Base-by-base conservation (phyloP, 2,797 vertebrate species). In the Geotrypetes seraphini region DNA sequence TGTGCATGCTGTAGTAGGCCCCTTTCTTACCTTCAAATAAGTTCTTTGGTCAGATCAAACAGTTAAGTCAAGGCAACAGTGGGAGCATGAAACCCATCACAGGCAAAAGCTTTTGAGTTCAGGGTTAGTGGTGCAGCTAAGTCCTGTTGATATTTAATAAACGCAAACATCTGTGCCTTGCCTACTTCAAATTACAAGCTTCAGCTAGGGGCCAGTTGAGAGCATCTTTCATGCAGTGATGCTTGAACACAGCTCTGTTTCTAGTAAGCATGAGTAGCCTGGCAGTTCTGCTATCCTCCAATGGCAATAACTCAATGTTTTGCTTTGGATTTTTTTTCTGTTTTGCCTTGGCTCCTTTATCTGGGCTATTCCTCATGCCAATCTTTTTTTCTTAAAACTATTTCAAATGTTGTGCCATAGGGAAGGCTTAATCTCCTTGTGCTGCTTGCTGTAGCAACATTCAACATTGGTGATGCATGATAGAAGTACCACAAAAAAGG, bases 111-210 rank as follows among this genome's bases (percentile, higher is more conserved):
- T 46, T 25, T 42, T 45, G 25, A 53, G 41, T 7, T 1, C 15
- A 39, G 30, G 19, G 23, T 37, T 33, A 12, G 12, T 25, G 22
- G 18, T 53, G 47, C 12, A 39, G 26, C 35, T 41, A 59, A 67
- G 58, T 55, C 49, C 24, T 61, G 21, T 31, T 60, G 55, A 60
- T 73, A 56, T 45, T 68, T 69, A 69, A 63, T 57, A 69, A 70
- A 63, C 76, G 53, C 31, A 39, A 70, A 33, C 43, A 57, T 63
- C 71, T 69, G 56, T 48, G 45, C 33, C 45, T 53, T 39, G 28
- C 33, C 35, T 50, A 40, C 27, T 52, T 62, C 39, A 29, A 58
- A 66, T 64, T 51, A 68, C 19, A 60, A 47, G 25, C 35, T 50
- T 47, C 50, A 0, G 59, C 43, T 57, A 48, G 50, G 44, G 32